phyloP scores from a whole-genome alignment of 2,797 vertebrate genomes.

The Onychomys arenicola region DNA sequence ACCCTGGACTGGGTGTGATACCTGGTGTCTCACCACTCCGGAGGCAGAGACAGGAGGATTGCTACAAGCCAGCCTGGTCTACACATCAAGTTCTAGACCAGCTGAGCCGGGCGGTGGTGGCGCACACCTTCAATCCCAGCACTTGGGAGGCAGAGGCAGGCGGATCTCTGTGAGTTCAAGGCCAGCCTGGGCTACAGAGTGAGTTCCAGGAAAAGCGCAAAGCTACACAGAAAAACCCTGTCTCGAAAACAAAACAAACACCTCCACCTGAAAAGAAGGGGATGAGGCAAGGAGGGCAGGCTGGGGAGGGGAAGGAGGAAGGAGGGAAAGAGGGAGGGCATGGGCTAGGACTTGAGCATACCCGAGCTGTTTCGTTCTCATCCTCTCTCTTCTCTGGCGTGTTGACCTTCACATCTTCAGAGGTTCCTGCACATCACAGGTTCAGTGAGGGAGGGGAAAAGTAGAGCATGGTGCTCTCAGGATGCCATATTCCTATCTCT shows the following conservation, averaged over 20 bases:
- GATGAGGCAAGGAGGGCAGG: fast-evolving
- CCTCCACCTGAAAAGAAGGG: not conserved
- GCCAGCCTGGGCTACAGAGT: no score
- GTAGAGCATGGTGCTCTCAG: not conserved
- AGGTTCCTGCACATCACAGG: conserved; percentile 27
- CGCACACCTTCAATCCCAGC: no score
- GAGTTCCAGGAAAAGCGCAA: no score
- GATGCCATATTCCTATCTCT: not conserved
- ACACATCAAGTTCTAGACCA: not conserved
- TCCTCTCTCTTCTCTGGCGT: conserved; percentile 41
- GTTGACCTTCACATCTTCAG: not conserved
- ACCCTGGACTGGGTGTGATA: not conserved
- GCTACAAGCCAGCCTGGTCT: not conserved
- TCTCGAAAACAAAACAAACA: no score
- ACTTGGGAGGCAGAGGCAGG: no score
- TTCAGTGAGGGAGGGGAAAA: not conserved
- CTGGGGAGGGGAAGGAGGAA: not conserved
- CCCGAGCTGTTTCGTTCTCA: not conserved
- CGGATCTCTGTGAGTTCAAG: no score
- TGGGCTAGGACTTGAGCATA: not conserved
- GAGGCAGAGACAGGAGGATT: not conserved
- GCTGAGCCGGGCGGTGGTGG: no score
- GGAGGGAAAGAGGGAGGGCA: fast-evolving
- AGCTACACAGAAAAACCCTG: no score
- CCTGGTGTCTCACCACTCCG: not conserved